Evolutionary conservation across 2,797 vertebrate genomes (phyloP).

Genomic region (Peromyscus attwateri): DNA sequence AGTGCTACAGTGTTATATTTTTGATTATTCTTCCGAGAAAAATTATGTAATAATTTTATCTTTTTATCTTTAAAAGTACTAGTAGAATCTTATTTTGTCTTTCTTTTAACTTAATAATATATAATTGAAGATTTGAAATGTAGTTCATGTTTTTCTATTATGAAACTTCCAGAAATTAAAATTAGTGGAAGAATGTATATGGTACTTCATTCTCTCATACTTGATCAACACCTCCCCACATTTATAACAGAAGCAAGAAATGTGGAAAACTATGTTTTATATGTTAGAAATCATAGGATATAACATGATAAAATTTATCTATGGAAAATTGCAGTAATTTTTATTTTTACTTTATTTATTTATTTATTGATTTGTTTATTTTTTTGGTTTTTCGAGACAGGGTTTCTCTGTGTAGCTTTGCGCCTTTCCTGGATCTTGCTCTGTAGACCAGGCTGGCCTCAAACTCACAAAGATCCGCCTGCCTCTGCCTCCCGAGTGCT

Average conservation of each 20-base stretch:
- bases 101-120: constrained; percentile 27
- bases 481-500: too few relatives aligned
- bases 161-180: constrained; percentile 51
- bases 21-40: constrained; percentile 18
- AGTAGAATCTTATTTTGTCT: constrained; percentile 32
- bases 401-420: too few relatives aligned
- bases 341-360: neutral
- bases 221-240: neutral
- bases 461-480: too few relatives aligned
- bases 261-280: constrained; percentile 9
- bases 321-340: constrained; percentile 61
- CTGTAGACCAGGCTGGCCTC: too few relatives aligned
- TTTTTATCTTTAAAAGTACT: constrained; percentile 16
- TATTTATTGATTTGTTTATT: too few relatives aligned
- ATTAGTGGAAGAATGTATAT: constrained; percentile 39
- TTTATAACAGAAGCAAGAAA: constrained; percentile 40
- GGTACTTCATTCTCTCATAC: neutral
- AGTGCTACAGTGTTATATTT: neutral
- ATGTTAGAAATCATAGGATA: neutral
- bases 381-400: too few relatives aligned
- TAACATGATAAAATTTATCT: constrained; percentile 29
- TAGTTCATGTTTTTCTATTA: constrained; percentile 51
- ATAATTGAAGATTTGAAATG: constrained; percentile 46
- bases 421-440: too few relatives aligned
- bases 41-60: neutral